Conservation (phyloP, 2,113 vertebrate species). For the Solea senegalensis region DNA sequence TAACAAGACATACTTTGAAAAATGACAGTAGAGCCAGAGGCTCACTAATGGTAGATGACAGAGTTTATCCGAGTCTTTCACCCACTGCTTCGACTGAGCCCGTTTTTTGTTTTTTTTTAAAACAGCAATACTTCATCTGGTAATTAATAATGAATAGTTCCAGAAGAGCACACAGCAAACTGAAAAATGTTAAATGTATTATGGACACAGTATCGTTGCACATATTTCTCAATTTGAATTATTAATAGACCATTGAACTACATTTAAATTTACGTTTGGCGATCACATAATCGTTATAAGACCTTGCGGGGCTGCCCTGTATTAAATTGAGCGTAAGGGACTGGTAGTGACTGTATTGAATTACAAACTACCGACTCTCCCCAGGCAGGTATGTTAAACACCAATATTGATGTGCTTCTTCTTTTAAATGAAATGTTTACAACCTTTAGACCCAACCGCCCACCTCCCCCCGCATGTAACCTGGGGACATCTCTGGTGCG, state of each 20-base stretch:
- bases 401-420: background rate
- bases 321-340: no score
- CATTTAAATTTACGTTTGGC: background rate
- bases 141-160: background rate
- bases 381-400: background rate
- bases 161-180: background rate
- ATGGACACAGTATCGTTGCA: background rate
- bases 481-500: slow-evolving; percentile 4
- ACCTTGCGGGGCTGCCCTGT: no score
- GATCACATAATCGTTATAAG: no score
- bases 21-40: background rate
- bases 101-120: background rate
- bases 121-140: background rate
- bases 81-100: background rate
- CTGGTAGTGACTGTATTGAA: no score
- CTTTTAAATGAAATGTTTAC: slow-evolving; percentile 3
- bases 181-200: background rate
- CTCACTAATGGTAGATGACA: background rate
- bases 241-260: background rate
- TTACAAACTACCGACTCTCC: background rate
- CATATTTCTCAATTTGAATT: background rate
- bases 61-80: background rate
- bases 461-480: no score
- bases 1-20: background rate
- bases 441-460: background rate